Evolutionary conservation across 1,140 invertebrate genomes (phyloP), one percentile per base, ranked within the genome.

Genomic region (Halictus rubicundus): DNA sequence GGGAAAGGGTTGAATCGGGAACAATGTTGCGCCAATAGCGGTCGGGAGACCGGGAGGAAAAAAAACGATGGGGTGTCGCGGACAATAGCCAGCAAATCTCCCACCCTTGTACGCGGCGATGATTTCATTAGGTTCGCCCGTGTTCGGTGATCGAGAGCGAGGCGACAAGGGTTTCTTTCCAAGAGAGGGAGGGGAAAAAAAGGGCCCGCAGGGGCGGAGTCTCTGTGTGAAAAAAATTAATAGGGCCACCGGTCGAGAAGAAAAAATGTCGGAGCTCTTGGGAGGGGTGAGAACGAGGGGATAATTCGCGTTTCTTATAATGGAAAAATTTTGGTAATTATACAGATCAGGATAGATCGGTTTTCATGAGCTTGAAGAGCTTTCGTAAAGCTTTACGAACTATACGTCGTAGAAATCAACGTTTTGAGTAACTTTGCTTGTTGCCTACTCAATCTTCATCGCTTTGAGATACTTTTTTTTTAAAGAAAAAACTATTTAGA

Each of bases 51-150:
- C 66, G 71, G 76, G 78, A 85, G 49, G 7, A 54, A 84, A 79
- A 76, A 80, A 76, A 77, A 68, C 59, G 71, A 42, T 66, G 68
- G 77, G 82, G 84, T 85, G 86, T 83, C 61, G 77, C 74, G 80
- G 78, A 91, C 89, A 90, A 90, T 90, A 78, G 87, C 54, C 37
- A 78, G 87, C 87, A 59, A 88, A 89, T 89, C 39, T 66, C 85
- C 81, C 77, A 86, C 89, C 89, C 88, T 75, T 63, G 60, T 76
- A 80, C 63, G 80, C 80, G 86, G 81, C 82, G 88, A 91, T 91
- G 88, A 92, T 91, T 92, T 91, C 88, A 91, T 90, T 91, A 91
- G 80, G 78, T 78, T 46, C 42, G 42, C 86, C 84, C 77, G 75
- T 32, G 32, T 71, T 68, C 69, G 69, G 49, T 66, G 83, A 74